A percentile compares a stretch with the other conserved stretches of the same genome.
Conservation (phyloP, 1,140 invertebrate species). For the Hycleus phaleratus region DNA sequence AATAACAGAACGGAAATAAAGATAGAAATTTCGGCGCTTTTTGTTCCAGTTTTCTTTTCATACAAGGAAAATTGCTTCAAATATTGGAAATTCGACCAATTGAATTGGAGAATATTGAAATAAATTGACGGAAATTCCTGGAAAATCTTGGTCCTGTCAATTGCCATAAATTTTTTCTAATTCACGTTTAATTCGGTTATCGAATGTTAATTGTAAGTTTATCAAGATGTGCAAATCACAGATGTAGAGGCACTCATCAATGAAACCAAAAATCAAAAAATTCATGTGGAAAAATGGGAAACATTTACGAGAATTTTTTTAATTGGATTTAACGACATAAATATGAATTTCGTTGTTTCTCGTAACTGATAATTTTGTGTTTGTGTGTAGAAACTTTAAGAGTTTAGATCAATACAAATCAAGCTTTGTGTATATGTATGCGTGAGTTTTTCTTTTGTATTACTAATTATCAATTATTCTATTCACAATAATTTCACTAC, state of each 20-base stretch:
- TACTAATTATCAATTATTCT: too few species aligned
- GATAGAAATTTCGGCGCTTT: too few species aligned
- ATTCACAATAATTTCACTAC: too few species aligned
- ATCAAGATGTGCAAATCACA: constrained; percentile 22
- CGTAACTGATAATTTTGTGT: not conserved
- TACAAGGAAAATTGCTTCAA: too few species aligned
- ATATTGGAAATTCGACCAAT: too few species aligned
- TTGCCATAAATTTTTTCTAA: too few species aligned
- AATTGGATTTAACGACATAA: not conserved
- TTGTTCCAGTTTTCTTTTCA: too few species aligned
- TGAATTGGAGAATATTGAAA: too few species aligned
- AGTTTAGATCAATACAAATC: not conserved
- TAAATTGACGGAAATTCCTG: too few species aligned
- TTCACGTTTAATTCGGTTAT: constrained; percentile 15
- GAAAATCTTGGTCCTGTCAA: too few species aligned
- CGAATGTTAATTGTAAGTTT: not conserved
- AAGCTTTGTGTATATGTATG: too few species aligned
- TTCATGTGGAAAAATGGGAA: constrained; percentile 3
- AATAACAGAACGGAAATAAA: not conserved
- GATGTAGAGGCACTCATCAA: constrained; percentile 24
- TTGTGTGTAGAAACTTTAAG: not conserved
- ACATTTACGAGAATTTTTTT: constrained; percentile 2
- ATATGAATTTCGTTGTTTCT: constrained; percentile 2
- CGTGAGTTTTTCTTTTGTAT: too few species aligned
- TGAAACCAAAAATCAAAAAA: not conserved